Conservation (phyloP, 1,140 invertebrate genomes). For the Bombus soroeensis region DNA sequence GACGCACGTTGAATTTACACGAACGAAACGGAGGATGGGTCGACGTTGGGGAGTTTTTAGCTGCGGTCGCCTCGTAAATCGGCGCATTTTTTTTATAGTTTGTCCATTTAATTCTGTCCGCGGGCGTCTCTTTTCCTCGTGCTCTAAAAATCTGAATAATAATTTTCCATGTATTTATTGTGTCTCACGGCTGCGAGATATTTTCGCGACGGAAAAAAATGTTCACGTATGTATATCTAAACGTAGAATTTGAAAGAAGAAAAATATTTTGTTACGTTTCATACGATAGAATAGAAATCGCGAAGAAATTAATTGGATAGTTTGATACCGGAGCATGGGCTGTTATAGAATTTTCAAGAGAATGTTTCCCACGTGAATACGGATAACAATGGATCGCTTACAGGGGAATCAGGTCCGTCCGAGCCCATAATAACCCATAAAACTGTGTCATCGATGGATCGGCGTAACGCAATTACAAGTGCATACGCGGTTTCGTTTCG, state of each 20-base stretch:
- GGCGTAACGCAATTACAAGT: constrained; percentile 23
- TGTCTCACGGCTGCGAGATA: background rate
- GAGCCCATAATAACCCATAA: constrained; percentile 17
- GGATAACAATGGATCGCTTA: constrained; percentile 4
- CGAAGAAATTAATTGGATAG: background rate
- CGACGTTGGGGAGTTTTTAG: background rate
- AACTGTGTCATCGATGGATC: constrained; percentile 11
- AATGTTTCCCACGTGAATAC: background rate
- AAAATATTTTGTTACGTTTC: background rate
- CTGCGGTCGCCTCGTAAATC: background rate
- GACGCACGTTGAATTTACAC: constrained; percentile 35
- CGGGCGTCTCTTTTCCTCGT: background rate
- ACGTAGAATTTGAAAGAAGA: background rate
- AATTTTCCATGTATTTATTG: background rate
- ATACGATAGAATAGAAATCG: background rate
- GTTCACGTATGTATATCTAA: background rate
- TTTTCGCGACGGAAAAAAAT: background rate
- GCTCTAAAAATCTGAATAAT: constrained; percentile 7
- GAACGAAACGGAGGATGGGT: background rate
- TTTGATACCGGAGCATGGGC: background rate
- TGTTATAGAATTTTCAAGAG: too few species aligned
- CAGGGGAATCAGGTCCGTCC: background rate
- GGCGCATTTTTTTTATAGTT: constrained; percentile 18
- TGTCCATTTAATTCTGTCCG: constrained; percentile 14
- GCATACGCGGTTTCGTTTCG: constrained; percentile 35